Conservation (phyloP, 2,113 vertebrate species). For the Cyprinodon tularosa region DNA sequence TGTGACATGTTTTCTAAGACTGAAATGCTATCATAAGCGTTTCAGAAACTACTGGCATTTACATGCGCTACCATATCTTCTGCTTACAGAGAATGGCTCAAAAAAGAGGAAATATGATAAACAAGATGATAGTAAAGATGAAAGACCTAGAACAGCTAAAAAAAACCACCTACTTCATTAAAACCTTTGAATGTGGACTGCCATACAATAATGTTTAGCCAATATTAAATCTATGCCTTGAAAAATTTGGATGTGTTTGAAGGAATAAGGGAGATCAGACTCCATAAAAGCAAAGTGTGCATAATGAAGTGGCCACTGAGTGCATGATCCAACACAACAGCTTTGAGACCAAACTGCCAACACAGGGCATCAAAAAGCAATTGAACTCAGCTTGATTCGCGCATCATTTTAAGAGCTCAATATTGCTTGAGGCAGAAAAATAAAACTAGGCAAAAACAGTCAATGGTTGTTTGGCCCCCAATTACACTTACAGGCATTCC, state of each 20-base stretch:
- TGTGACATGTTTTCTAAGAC: too few species aligned
- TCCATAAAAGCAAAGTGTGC: not conserved
- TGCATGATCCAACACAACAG: not conserved
- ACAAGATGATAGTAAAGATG: too few species aligned
- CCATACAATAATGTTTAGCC: not conserved
- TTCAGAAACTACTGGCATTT: too few species aligned
- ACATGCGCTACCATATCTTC: too few species aligned
- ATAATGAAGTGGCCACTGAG: not conserved
- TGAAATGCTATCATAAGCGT: too few species aligned
- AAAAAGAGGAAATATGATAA: too few species aligned
- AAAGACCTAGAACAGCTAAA: too few species aligned
- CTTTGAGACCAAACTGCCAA: not conserved
- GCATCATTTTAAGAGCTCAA: not conserved
- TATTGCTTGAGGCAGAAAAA: not conserved
- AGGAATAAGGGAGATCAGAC: not conserved
- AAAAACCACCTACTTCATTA: too few species aligned
- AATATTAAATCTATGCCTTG: not conserved
- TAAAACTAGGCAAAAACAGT: not conserved
- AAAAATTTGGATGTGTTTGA: not conserved
- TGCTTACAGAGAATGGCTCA: too few species aligned
- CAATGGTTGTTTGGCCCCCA: not conserved
- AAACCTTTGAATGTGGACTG: too few species aligned
- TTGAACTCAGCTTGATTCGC: not conserved
- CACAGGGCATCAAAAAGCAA: not conserved
- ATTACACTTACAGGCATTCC: not conserved